Evolutionary conservation across 2,797 vertebrate species (phyloP).

Genomic region (Gorsachius magnificus): DNA sequence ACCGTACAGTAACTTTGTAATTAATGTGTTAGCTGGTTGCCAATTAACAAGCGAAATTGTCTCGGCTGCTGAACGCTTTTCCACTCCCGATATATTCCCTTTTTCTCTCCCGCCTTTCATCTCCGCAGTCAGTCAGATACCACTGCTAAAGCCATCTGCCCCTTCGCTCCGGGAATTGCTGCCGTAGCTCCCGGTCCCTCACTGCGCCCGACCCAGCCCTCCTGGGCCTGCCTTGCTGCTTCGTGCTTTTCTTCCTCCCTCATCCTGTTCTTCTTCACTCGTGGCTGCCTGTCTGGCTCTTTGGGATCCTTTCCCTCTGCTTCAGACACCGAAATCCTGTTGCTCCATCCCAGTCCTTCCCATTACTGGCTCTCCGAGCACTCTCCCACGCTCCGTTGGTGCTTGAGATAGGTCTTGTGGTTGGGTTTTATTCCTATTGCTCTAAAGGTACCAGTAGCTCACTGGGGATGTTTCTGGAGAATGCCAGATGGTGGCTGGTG

Average conservation of each 20-base stretch:
- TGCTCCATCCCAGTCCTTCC: not conserved
- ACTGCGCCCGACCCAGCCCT: not conserved
- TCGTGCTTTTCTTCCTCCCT: not conserved
- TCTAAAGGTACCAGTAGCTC: not conserved
- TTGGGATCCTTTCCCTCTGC: not conserved
- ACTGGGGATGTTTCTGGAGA: too few relatives aligned
- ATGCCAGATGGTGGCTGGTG: not conserved
- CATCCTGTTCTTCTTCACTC: not conserved
- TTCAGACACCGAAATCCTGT: not conserved
- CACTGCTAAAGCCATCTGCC: constrained; percentile 10
- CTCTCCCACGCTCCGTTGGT: not conserved
- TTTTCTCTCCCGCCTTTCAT: constrained; percentile 7
- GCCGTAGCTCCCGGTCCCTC: not conserved
- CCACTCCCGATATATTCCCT: not conserved
- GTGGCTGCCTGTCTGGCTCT: not conserved
- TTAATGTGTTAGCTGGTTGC: constrained; percentile 21
- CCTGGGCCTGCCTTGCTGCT: not conserved
- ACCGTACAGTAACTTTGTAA: not conserved
- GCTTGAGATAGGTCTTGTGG: not conserved
- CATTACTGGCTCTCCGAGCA: not conserved
- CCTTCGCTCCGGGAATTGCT: not conserved
- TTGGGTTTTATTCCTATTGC: too few relatives aligned
- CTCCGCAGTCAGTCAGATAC: not conserved
- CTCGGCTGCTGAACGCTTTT: not conserved
- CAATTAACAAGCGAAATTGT: constrained; percentile 28